Percentiles rank a stretch among this genome's conserved stretches.
Evolutionary conservation across 92 coral and sea anemone genomes (phyloP).

Genomic region (Epizoanthus scotinus): DNA sequence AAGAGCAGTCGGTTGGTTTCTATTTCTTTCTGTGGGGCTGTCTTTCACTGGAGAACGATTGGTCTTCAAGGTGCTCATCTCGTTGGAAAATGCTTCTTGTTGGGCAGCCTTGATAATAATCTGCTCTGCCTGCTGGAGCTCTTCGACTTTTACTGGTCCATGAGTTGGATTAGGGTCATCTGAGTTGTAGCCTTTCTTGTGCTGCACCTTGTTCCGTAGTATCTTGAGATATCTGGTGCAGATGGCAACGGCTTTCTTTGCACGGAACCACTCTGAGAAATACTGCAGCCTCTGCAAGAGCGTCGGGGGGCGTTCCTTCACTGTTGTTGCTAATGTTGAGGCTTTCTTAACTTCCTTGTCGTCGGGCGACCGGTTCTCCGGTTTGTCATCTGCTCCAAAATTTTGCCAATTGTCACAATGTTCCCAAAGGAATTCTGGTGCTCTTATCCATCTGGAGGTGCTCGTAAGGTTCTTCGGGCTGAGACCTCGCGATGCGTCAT

Average conservation of each 20-base stretch:
- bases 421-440: background rate
- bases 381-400: too few species aligned
- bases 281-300: too few species aligned
- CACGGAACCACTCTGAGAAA: too few species aligned
- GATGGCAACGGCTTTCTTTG: too few species aligned
- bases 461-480: too few species aligned
- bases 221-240: too few species aligned
- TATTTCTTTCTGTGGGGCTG: background rate
- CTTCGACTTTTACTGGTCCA: constrained; percentile 19
- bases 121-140: constrained; percentile 21
- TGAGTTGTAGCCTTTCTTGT: background rate
- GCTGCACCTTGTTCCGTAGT: too few species aligned
- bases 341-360: too few species aligned
- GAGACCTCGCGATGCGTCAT: background rate
- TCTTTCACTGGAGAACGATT: background rate
- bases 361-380: too few species aligned
- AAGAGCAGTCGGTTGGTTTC: background rate
- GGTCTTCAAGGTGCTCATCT: background rate
- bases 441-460: background rate
- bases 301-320: too few species aligned
- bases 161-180: background rate
- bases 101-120: constrained; percentile 7
- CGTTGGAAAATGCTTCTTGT: background rate
- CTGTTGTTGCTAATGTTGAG: too few species aligned
- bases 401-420: background rate